Evolutionary conservation across 1,140 invertebrate genomes (phyloP).

Genomic region (Stegodyphus mimosarum): DNA sequence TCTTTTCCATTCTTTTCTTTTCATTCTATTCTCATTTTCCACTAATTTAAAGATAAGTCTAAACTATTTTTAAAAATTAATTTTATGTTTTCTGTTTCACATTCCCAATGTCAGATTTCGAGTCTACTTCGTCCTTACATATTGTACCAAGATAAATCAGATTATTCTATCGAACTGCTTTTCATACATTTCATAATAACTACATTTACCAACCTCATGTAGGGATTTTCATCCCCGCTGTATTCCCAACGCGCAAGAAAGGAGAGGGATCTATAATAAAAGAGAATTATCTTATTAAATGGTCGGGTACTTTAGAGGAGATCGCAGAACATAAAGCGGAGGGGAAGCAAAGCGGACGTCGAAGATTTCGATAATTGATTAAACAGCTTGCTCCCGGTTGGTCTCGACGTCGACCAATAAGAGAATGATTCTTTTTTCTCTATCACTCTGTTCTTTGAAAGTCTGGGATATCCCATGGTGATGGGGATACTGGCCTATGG

Average conservation of each 20-base stretch:
- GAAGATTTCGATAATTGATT: constrained; percentile 32
- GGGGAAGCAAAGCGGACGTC: not conserved
- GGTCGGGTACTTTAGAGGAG: constrained; percentile 10
- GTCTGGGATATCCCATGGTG: not conserved
- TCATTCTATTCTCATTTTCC: no score
- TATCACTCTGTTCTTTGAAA: not conserved
- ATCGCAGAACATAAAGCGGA: not conserved
- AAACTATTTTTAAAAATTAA: no score
- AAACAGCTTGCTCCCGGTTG: constrained; percentile 19
- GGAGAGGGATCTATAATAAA: constrained; percentile 5
- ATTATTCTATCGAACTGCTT: no score
- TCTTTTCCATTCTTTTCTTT: no score
- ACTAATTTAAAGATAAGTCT: no score
- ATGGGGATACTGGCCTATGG: not conserved
- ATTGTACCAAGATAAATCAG: no score
- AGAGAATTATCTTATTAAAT: constrained; percentile 32
- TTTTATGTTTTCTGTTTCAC: no score
- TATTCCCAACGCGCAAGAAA: not conserved
- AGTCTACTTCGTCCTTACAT: no score
- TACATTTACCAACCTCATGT: no score
- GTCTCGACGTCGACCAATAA: constrained; percentile 13
- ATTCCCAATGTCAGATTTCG: no score
- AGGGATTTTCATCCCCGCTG: no score
- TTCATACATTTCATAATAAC: no score
- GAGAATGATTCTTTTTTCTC: not conserved